These are phyloP conservation scores for Bubo scandiacus DNA, from an alignment of 2,113 vertebrate genomes.

Conservation along the genomic window DNA sequence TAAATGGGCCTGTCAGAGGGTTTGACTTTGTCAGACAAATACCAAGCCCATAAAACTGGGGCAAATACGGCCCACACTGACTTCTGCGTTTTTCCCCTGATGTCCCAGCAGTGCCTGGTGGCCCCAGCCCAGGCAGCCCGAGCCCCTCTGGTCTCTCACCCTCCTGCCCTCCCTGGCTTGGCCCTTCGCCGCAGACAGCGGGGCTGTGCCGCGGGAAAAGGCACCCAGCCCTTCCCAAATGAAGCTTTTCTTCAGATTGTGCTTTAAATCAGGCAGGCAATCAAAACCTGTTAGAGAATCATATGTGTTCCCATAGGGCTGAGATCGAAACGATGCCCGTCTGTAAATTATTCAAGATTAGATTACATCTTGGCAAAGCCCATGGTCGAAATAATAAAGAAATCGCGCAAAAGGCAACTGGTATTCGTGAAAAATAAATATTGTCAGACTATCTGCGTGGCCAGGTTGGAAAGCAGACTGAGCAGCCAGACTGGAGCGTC, in stretches of 20 bases:
- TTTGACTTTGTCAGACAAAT: background rate
- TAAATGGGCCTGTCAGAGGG: background rate
- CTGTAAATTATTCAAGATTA: background rate
- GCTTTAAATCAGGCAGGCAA: background rate
- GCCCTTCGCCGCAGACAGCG: background rate
- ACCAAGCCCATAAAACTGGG: background rate
- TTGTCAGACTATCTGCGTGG: background rate
- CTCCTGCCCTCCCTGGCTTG: too few relatives aligned
- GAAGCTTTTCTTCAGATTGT: background rate
- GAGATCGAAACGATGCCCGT: background rate
- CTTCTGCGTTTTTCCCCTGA: background rate
- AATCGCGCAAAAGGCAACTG: background rate
- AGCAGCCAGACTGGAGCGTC: background rate
- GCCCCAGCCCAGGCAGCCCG: fast-evolving
- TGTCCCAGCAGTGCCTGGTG: fast-evolving
- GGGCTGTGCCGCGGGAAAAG: background rate
- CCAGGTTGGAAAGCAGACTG: background rate
- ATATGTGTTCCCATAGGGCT: background rate
- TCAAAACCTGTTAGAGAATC: background rate
- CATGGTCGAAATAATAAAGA: background rate
- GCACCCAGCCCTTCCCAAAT: background rate
- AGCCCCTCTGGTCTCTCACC: background rate
- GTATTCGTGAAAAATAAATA: background rate
- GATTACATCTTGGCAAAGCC: background rate
- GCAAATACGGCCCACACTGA: fast-evolving